Evolutionary conservation across 37 sponge, comb jelly and placozoan species (phyloP), one percentile per base, ranked within the genome.

Genomic region (Axinella damicornis): DNA sequence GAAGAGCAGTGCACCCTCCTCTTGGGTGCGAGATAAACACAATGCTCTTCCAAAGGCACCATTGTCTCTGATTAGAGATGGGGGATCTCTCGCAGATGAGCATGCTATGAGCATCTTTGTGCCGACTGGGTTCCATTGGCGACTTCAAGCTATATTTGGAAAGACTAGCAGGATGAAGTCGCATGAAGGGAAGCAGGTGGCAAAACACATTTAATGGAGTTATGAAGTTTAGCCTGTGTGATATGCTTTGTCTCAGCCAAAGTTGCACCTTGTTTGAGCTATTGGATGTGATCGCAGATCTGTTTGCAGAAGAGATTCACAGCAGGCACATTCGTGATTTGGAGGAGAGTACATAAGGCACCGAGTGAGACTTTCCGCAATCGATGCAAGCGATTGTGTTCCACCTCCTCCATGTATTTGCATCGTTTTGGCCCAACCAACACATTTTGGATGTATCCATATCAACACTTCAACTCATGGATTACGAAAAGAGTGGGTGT

Each of bases 381-480:
- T 5, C 19, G 19, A 56, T 76, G 2, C 77, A 57, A 37, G 59
- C 40, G 40, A 46, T 46, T 9, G 4, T 9, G 9, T 61, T 78
- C 64, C 65, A 78, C 27, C 30, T 79, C 28, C 80, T 65, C 31
- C 52, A 68, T 36, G 1, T 2, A 28, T 21, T 1, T 79, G 18
- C 13, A 52, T 27, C 53, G 53, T 30, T 79, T 33, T 79, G 80
- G 67, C 36, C 67, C 80, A 38, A 41, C 40, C 24, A 27, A 67
- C 12, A 55, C 18, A 20, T 11, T 65, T 38, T 79, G 80, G 80
- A 38, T 65, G 39, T 79, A 65, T n/a, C 52, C 80, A 16, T 79
- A 41, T 66, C 53, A 79, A 53, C 31, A 69, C 11, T 79, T 57
- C 9, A 67, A 79, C 30, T 56, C 68, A 12, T 80, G 80, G 80